Conservation (phyloP, 92 coral and sea anemone species). For the Epizoanthus fatuus region DNA sequence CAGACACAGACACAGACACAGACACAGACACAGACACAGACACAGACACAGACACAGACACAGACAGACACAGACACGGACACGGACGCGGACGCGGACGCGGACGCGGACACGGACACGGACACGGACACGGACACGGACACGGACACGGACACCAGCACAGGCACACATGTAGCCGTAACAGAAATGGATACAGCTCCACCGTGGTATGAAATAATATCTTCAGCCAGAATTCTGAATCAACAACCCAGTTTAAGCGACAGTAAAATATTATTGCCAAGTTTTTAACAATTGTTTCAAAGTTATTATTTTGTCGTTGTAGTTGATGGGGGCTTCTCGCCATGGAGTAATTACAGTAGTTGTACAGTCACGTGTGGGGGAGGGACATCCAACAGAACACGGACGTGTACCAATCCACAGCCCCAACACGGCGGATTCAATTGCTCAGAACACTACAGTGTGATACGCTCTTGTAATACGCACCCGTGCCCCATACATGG, state of each 20-base stretch:
- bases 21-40: background rate
- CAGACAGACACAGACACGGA: background rate
- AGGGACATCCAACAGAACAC: conserved; percentile 53
- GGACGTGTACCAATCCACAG: conserved; percentile 72
- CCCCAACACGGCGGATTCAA: conserved; percentile 74
- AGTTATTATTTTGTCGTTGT: background rate
- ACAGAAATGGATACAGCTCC: background rate
- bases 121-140: background rate
- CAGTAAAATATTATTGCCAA: too few species aligned
- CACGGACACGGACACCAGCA: background rate
- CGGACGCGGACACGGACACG: too few species aligned
- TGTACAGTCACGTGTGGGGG: conserved; percentile 64
- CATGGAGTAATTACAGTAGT: conserved; percentile 71
- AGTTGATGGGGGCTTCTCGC: conserved; percentile 78
- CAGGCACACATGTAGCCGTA: too few species aligned
- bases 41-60: background rate
- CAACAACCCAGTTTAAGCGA: background rate
- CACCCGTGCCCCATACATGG: conserved; percentile 77
- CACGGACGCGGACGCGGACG: too few species aligned
- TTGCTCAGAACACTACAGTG: conserved; percentile 54
- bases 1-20: background rate
- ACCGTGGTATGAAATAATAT: background rate
- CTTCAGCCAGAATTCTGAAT: background rate
- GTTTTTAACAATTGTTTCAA: too few species aligned
- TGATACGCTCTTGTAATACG: conserved; percentile 54